These are phyloP conservation scores for Lasioglossum leucozonium DNA, from an alignment of 2,888 invertebrate species.

Conservation along the genomic window DNA sequence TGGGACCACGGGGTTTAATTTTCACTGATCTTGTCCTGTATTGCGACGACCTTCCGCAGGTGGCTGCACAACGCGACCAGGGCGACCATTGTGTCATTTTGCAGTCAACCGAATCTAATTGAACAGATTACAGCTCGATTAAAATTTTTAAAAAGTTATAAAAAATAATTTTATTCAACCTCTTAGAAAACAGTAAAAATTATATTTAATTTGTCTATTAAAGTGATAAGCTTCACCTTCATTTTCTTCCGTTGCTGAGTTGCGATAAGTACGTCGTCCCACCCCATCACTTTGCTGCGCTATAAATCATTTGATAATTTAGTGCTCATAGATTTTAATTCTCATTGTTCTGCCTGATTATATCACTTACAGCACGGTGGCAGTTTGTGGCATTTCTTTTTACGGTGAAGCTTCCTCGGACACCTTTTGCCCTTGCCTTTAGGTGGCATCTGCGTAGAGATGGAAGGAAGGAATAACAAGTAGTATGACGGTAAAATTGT, in stretches of 20 bases:
- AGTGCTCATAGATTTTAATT: not conserved
- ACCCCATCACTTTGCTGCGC: conserved; percentile 67
- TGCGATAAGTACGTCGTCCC: conserved; percentile 50
- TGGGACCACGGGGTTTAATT: conserved; percentile 79
- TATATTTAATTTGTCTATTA: not conserved
- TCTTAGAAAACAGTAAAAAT: not conserved
- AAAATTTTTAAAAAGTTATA: too few relatives aligned
- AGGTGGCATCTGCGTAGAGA: conserved; percentile 32
- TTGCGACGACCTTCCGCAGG: conserved; percentile 92
- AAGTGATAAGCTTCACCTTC: conserved; percentile 42
- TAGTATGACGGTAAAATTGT: not conserved
- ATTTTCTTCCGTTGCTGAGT: conserved; percentile 24
- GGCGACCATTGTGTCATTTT: conserved; percentile 88
- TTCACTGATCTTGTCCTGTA: conserved; percentile 89
- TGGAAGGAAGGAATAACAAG: not conserved
- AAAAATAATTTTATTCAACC: not conserved
- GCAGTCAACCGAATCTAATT: conserved; percentile 75
- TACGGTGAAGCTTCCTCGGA: conserved; percentile 85
- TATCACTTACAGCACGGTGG: conserved; percentile 79
- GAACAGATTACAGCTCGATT: not conserved
- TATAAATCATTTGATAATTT: conserved; percentile 38
- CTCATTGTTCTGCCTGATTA: not conserved
- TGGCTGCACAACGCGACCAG: conserved; percentile 95
- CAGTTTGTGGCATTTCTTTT: conserved; percentile 79
- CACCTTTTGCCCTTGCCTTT: conserved; percentile 87